Evolutionary conservation across 1,140 invertebrate species (phyloP).

Genomic region (Euura saliciscinereae): DNA sequence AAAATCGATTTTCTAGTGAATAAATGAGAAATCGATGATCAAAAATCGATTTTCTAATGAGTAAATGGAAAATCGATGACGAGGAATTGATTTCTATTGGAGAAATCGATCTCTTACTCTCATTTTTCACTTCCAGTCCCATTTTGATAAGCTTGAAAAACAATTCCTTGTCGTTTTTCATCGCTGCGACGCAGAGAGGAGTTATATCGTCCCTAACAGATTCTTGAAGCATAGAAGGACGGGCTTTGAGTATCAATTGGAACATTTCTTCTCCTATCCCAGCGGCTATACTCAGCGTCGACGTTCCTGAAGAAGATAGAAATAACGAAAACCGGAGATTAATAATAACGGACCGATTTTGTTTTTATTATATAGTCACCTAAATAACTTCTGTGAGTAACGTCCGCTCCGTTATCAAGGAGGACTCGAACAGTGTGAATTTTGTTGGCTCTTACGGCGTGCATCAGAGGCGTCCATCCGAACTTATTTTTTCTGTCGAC

Average conservation of each 20-base stretch:
- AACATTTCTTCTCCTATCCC: slow-evolving; percentile 47
- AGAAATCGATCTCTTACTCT: slow-evolving; percentile 32
- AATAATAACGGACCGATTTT: slow-evolving; percentile 13
- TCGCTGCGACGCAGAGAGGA: slow-evolving; percentile 51
- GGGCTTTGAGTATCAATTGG: slow-evolving; percentile 40
- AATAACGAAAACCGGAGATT: not conserved
- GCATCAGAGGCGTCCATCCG: slow-evolving; percentile 63
- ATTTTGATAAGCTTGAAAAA: slow-evolving; percentile 44
- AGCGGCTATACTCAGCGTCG: slow-evolving; percentile 44
- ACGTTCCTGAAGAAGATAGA: slow-evolving; percentile 38
- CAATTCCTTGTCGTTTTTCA: slow-evolving; percentile 48
- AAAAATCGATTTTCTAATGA: too few species aligned
- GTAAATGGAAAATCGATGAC: too few species aligned
- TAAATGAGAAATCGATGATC: too few species aligned
- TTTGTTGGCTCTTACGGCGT: slow-evolving; percentile 58
- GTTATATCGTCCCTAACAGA: slow-evolving; percentile 45
- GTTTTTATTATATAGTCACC: slow-evolving; percentile 38
- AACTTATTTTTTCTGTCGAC: slow-evolving; percentile 55
- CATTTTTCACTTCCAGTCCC: slow-evolving; percentile 34
- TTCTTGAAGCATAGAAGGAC: slow-evolving; percentile 38
- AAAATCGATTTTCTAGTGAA: too few species aligned
- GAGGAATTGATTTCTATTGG: too few species aligned
- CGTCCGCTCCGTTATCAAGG: slow-evolving; percentile 48
- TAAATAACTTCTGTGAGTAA: slow-evolving; percentile 54
- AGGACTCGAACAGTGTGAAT: slow-evolving; percentile 50